Base-by-base conservation (phyloP, 2,888 invertebrate species). In the Pinctada fucata region DNA sequence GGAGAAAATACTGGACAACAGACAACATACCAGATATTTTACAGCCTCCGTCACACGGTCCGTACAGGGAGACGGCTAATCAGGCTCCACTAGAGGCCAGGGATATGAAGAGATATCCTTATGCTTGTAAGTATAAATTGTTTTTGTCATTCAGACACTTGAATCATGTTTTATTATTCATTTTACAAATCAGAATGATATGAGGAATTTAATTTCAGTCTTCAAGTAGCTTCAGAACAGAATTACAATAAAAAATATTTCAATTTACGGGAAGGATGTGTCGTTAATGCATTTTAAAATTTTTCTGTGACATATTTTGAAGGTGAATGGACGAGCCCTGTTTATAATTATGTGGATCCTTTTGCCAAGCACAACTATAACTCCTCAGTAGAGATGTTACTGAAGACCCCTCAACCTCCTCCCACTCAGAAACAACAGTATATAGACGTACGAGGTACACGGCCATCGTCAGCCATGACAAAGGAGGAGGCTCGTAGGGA, bases 1-100 rank as follows among this genome's bases (percentile, higher is more conserved):
- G 90, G 90, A 86, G 84, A 74, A 86, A 86, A 75, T 91, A 91
- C 82, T 92, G 91, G 91, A 77, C 84, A 45, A 87, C 79, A 52
- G 89, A 91, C 31, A 85, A 88, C 1, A 83, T 84, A 51, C 91
- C 91, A 2, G 75, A 82, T 3, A 75, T 88, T 74, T 81, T 87
- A 2, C 86, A 88, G 10, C 83, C 88, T 4, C 83, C 78, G 58
- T 76, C 76, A 52, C 83, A 82, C 66, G 79, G 79, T 16, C 80
- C 84, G 0, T 90, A 89, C 79, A 83, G 88, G 73, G 90, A 90
- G 74, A 90, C 89, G 3, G 86, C 88, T 5, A 77, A 88, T 10
- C 87, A 88, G 71, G 88, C 88, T 16, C 90, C 90, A 0, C 75
- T 90, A 67, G 90, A 90, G 72, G 87, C 86, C 16, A 84, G 88